phyloP scores from a whole-genome alignment of 2,113 vertebrate species.

The Antennarius striatus region DNA sequence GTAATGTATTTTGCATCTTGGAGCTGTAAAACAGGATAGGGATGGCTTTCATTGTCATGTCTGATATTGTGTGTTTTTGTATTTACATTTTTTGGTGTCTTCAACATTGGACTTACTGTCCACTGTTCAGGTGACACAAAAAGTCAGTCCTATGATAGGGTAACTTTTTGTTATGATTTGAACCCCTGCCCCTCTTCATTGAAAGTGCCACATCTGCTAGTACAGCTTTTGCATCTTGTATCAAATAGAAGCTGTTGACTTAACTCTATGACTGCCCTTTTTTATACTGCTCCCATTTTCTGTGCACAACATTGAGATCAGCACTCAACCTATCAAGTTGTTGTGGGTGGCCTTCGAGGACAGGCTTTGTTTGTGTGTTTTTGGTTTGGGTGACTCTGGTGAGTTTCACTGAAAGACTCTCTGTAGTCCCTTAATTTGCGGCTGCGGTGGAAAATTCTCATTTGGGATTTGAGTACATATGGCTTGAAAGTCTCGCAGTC shows the following conservation, averaged over 20 bases:
- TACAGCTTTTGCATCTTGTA: background rate
- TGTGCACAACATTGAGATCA: background rate
- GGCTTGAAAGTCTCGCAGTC: conserved; percentile 72
- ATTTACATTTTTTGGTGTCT: conserved; percentile 13
- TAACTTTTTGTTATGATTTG: conserved; percentile 5
- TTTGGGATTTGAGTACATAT: conserved; percentile 67
- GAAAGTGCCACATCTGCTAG: background rate
- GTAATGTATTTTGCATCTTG: conserved; percentile 22
- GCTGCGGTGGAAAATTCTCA: conserved; percentile 74
- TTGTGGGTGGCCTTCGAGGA: conserved; percentile 56
- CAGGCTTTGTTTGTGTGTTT: conserved; percentile 61
- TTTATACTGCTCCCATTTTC: background rate
- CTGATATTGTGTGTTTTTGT: conserved; percentile 3
- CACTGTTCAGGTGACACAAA: background rate
- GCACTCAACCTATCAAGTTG: conserved; percentile 24
- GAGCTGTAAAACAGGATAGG: conserved; percentile 23
- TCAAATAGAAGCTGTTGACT: too few species aligned
- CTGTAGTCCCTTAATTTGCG: conserved; percentile 60
- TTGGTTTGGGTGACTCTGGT: conserved; percentile 56
- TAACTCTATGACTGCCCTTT: background rate
- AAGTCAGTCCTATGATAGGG: background rate
- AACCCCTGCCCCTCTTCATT: background rate
- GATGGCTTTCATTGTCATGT: conserved; percentile 22
- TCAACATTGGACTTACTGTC: background rate
- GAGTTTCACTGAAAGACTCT: conserved; percentile 64